Evolutionary conservation across 1,140 invertebrate genomes (phyloP), one percentile per base, ranked within the genome.

Genomic region (Saccostrea glomerata): DNA sequence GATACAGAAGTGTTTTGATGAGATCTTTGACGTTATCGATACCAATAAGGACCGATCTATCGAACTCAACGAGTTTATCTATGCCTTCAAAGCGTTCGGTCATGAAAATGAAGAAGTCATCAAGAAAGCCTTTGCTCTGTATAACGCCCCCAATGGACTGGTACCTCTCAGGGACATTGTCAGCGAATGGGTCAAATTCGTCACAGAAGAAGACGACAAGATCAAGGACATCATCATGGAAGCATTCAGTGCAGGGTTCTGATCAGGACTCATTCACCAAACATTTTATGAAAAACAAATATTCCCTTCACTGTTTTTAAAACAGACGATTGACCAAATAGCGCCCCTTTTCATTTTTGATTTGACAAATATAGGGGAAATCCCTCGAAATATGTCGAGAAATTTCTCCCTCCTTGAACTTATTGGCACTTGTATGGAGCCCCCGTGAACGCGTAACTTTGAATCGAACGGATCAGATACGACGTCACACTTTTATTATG

Each of bases 11-110:
- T 92, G 91, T 47, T 92, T 91, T 84, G 86, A 92, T 25, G 86
- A 9, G 2, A 84, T 92, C 30, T 92, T 92, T 83, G 89, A 91
- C 66, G 91, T 92, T 30, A 92, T 92, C 23, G 91, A 92, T 40
- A 92, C 91, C 13, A 92, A 92, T 84, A 89, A 92, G 66, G 91
- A 92, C 56, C 87, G 90, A 56, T 90, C 91, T 4, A 92, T 92
- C 47, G 90, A 90, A 47, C 58, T 90, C 17, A 86, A 90, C 1
- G 91, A 92, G 73, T 92, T 90, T 66, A 89, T 92, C 11, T 88
- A 88, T 13, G 91, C 91, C 23, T 92, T 92, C 82, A 89, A 90
- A 83, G 91, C 91, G 12, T 91, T 90, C 40, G 91, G 91, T 56
- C 91, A 92, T 36, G 91, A 92, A 82, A 92, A 92, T 30, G 88